Evolutionary conservation across 2,888 invertebrate genomes (phyloP), one percentile per base, ranked within the genome.

Genomic region (Lepidocyrtoides sp.): DNA sequence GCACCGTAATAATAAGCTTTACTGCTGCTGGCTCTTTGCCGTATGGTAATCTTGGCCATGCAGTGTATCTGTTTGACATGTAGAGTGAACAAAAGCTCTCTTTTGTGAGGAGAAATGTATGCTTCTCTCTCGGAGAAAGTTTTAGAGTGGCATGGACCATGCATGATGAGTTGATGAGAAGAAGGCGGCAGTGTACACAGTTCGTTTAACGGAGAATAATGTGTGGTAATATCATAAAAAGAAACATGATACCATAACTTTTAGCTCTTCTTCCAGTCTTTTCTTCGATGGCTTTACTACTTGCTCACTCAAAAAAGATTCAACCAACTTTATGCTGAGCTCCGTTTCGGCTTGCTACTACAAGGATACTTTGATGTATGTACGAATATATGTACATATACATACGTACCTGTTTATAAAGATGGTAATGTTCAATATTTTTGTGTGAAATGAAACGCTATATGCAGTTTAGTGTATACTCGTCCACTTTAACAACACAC

Each of bases 161-260:
- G 51, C 51, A 51, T 51, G 51, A n/a, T 51, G 51, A n/a, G n/a
- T 51, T 63, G 63, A 29, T 26, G 63, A 63, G 63, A 26, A 29
- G 29, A 44, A 44, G 44, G 44, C 44, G 14, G 44, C 12, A 57
- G 41, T 54, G 32, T 32, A 83, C n/a, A 57, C 69, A 85, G 85
- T 51, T 41, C 41, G 75, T 85, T 85, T 85, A 85, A 41, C 41
- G 85, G 72, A 57, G 72, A 72, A 75, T 85, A 85, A 85, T 85
- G 85, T 85, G 57, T 23, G 48, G 72, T 75, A 85, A 75, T 85
- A 85, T 85, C 85, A 69, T 85, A 85, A 85, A 85, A 85, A 60
- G 85, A 60, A 85, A 75, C 85, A 57, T 85, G 51, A 84, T 84
- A 75, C 57, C 17, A 32, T 51, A 14, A 63, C 63, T 63, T 26